A percentile compares a stretch with the other conserved stretches of the same genome.
These are phyloP conservation scores for Brachyhypopomus gauderio DNA, from an alignment of 2,113 vertebrate genomes.

Conservation along the genomic window DNA sequence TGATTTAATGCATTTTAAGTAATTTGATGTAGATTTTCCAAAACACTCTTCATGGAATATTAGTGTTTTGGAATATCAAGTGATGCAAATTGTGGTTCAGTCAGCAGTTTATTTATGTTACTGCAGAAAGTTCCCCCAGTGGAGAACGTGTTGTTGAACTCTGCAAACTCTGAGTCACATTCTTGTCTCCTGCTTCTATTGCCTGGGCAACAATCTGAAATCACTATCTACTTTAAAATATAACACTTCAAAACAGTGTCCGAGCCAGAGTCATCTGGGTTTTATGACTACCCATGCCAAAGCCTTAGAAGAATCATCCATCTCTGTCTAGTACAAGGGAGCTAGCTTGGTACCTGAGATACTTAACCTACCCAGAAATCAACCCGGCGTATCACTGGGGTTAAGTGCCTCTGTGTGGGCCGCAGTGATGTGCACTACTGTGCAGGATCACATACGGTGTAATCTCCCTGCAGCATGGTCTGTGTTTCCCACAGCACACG, in stretches of 20 bases:
- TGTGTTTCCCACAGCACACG: no score
- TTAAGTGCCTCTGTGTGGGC: no score
- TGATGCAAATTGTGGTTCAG: slow-evolving; percentile 4
- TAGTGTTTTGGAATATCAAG: neutral
- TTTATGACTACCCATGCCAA: slow-evolving; percentile 47
- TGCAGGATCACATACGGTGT: no score
- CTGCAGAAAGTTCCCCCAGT: slow-evolving; percentile 45
- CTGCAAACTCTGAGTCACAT: slow-evolving; percentile 52
- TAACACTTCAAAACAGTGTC: slow-evolving; percentile 51
- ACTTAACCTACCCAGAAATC: no score
- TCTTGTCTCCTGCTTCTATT: slow-evolving; percentile 56
- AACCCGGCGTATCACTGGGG: no score
- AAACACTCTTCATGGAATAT: neutral
- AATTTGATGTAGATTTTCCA: neutral
- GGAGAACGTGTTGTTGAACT: slow-evolving; percentile 41
- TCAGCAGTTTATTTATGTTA: neutral
- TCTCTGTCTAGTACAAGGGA: neutral
- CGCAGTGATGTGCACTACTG: no score
- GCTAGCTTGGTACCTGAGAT: neutral
- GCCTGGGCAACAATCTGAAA: slow-evolving; percentile 61
- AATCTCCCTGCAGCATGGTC: no score
- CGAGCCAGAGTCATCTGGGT: slow-evolving; percentile 61
- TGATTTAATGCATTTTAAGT: neutral
- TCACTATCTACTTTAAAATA: slow-evolving; percentile 66
- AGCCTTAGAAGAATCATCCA: slow-evolving; percentile 24